Evolutionary conservation across 2,113 vertebrate genomes (phyloP), one percentile per base, ranked within the genome.

Genomic region (Chaetodon auriga): DNA sequence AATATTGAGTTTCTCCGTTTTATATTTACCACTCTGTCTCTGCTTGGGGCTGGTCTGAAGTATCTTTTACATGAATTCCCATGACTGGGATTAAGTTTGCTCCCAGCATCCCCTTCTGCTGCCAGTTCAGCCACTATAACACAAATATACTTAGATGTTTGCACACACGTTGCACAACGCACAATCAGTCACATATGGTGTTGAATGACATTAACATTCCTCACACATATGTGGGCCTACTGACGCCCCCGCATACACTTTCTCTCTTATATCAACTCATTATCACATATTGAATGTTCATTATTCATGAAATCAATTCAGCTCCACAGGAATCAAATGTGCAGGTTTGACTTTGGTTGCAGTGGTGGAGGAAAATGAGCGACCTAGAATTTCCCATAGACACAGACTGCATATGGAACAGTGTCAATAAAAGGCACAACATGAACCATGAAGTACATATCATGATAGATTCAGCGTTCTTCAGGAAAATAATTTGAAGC

Each of bases 101-200:
- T 2, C 14, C 3, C 43, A 30, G 7, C 10, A 2, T 19, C 15
- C 18, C 54, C 21, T 14, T 11, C 23, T 68, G 16, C 38, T 49
- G 54, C 30, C 15, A 60, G 6, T 7, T 60, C 2, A 60, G 51
- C n/a, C 55, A 61, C 21, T 25, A 2, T 6, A 51, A 41, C 5
- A 61, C 2, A 43, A 70, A 61, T 19, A 62, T 10, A 78, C n/a
- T 30, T n/a, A 51, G 8, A 66, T 18, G 45, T 49, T 68, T 68
- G 46, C 13, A 53, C 35, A 43, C 12, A 48, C 9, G 38, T 51
- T 63, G n/a, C 30, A 30, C 30, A 30, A 23, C 16, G 16, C 41
- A 57, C 3, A 21, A 36, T 49, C 21, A 23, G 11, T 1, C 35
- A 23, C 46, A 63, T 51, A 23, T 51, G 30, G 30, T 30, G 58